phyloP scores from a whole-genome alignment of 2,888 invertebrate species.

The Euplexia lucipara region DNA sequence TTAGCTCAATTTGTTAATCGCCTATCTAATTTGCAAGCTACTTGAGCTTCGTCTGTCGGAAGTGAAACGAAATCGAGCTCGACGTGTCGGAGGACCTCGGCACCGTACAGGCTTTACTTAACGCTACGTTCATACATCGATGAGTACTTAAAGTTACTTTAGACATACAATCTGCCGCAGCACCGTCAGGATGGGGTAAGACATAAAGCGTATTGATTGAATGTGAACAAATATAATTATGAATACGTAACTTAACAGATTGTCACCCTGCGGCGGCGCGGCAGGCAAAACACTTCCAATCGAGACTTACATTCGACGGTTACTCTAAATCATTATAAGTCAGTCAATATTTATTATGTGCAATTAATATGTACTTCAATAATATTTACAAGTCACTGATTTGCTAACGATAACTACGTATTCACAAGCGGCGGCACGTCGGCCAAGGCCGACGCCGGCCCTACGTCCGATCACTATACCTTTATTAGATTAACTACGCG shows the following conservation, averaged over 20 bases:
- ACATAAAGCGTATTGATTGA: constrained; percentile 89
- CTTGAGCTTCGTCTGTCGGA: constrained; percentile 79
- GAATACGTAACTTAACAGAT: constrained; percentile 77
- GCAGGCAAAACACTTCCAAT: constrained; percentile 74
- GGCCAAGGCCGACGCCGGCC: constrained; percentile 64
- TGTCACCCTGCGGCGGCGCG: constrained; percentile 73
- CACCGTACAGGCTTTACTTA: constrained; percentile 81
- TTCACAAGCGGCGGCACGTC: constrained; percentile 77
- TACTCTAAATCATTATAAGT: constrained; percentile 78
- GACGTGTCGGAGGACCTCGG: constrained; percentile 81
- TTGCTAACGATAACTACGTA: constrained; percentile 82
- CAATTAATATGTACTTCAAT: constrained; percentile 76
- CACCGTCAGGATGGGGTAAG: constrained; percentile 73
- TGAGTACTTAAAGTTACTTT: constrained; percentile 79
- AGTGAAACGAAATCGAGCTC: constrained; percentile 77
- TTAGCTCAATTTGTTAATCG: constrained; percentile 89
- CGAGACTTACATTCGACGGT: constrained; percentile 81
- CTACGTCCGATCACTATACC: constrained; percentile 74
- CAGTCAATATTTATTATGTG: constrained; percentile 88
- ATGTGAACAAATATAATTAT: constrained; percentile 81
- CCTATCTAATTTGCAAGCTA: constrained; percentile 89
- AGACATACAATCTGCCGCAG: constrained; percentile 80
- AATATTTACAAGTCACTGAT: constrained; percentile 86
- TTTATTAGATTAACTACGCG: constrained; percentile 78
- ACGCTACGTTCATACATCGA: constrained; percentile 78